These are phyloP conservation scores for Bhutanitis thaidina DNA, from an alignment of 2,888 invertebrate species.

Conservation along the genomic window DNA sequence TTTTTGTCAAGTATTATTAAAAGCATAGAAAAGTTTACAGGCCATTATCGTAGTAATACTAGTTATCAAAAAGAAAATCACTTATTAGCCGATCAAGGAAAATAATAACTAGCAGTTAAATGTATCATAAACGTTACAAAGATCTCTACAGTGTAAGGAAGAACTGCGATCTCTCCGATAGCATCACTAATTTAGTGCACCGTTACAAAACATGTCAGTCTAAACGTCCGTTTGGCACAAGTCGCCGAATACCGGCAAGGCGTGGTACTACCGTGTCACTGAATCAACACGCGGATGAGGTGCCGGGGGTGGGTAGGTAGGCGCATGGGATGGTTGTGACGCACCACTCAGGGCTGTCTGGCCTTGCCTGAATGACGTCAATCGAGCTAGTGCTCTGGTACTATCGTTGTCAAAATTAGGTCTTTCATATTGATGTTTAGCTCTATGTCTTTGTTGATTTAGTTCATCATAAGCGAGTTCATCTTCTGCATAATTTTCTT, in stretches of 20 bases:
- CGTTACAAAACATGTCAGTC: conserved; percentile 39
- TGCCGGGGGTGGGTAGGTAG: conserved; percentile 61
- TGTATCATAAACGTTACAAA: conserved; percentile 4
- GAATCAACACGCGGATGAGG: conserved; percentile 67
- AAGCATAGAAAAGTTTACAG: conserved; percentile 14
- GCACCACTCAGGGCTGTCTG: conserved; percentile 44
- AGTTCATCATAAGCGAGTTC: conserved; percentile 63
- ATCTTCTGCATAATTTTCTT: conserved; percentile 65
- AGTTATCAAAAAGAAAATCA: background rate
- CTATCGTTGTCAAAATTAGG: conserved; percentile 69
- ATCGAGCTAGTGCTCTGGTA: conserved; percentile 55
- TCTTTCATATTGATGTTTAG: conserved; percentile 71
- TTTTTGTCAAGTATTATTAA: background rate
- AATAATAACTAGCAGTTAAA: background rate
- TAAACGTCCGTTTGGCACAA: conserved; percentile 79
- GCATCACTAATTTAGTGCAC: conserved; percentile 43
- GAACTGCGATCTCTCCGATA: conserved; percentile 49
- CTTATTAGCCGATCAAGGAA: background rate
- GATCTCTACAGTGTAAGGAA: conserved; percentile 45
- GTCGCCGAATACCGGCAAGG: conserved; percentile 75
- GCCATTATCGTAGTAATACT: conserved; percentile 11
- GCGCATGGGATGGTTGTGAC: conserved; percentile 49
- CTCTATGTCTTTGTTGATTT: conserved; percentile 57
- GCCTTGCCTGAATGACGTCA: conserved; percentile 68
- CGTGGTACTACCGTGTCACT: conserved; percentile 76